These are phyloP conservation scores for Aptenodytes forsteri DNA, from an alignment of 2,113 vertebrate genomes.

Conservation along the genomic window DNA sequence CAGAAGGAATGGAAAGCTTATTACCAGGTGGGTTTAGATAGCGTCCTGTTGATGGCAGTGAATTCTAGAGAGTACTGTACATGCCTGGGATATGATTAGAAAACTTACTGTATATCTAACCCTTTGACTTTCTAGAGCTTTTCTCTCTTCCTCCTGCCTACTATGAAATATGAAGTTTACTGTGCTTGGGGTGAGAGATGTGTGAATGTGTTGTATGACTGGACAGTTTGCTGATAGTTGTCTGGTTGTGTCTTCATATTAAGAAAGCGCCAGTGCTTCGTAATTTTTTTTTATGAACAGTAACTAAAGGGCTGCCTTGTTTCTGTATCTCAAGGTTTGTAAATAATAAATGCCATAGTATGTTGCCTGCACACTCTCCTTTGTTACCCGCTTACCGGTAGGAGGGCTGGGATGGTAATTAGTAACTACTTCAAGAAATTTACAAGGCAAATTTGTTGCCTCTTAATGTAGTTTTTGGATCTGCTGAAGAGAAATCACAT, in stretches of 20 bases:
- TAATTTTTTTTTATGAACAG: constrained; percentile 72
- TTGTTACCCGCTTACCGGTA: constrained; percentile 20
- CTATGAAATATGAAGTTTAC: constrained; percentile 13
- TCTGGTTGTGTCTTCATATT: background rate
- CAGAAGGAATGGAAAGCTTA: background rate
- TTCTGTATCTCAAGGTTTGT: constrained; percentile 77
- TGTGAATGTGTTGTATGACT: background rate
- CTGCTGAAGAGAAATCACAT: background rate
- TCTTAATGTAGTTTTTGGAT: background rate
- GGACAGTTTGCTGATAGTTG: background rate
- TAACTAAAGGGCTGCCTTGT: constrained; percentile 92
- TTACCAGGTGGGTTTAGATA: background rate
- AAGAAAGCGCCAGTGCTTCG: constrained; percentile 74
- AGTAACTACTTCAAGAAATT: background rate
- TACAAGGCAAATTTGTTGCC: background rate
- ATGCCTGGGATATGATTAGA: background rate
- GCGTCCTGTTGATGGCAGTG: background rate
- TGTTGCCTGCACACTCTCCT: constrained; percentile 79
- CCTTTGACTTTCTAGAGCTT: background rate
- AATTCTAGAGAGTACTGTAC: background rate
- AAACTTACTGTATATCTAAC: background rate
- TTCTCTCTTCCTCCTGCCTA: constrained; percentile 49
- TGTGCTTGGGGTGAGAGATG: background rate
- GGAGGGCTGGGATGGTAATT: background rate
- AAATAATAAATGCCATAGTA: constrained; percentile 81